Conservation (phyloP, 1,140 invertebrate species). For the Drosophila pseudoobscura region DNA sequence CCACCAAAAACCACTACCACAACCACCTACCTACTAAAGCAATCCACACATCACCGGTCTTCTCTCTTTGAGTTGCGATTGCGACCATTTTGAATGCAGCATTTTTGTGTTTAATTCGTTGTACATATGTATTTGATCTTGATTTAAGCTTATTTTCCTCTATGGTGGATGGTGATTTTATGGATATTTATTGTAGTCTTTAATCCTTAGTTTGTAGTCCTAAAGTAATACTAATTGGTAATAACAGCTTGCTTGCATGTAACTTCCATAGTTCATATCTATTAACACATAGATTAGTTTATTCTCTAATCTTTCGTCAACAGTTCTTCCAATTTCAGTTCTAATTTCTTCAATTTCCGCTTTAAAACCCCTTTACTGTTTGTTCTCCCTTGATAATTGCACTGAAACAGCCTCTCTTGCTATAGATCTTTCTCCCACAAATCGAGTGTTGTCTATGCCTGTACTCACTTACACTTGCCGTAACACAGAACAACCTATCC, state of each 20-base stretch:
- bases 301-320: neutral
- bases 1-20: conserved; percentile 43
- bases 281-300: neutral
- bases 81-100: conserved; percentile 33
- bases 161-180: conserved; percentile 33
- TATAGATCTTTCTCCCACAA: too few relatives aligned
- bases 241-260: conserved; percentile 29
- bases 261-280: conserved; percentile 21
- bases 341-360: neutral
- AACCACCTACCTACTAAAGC: conserved; percentile 35
- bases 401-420: too few relatives aligned
- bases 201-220: conserved; percentile 11
- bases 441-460: conserved; percentile 3
- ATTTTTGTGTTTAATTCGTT: conserved; percentile 7
- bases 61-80: conserved; percentile 25
- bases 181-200: conserved; percentile 11
- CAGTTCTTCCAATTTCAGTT: neutral
- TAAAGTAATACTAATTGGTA: conserved; percentile 18
- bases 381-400: neutral
- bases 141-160: neutral
- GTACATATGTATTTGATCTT: conserved; percentile 1
- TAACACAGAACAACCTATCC: conserved; percentile 2
- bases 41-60: conserved; percentile 21
- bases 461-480: conserved; percentile 17
- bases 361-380: neutral